phyloP scores from a whole-genome alignment of 2,797 vertebrate genomes.

The Peromyscus aztecus region DNA sequence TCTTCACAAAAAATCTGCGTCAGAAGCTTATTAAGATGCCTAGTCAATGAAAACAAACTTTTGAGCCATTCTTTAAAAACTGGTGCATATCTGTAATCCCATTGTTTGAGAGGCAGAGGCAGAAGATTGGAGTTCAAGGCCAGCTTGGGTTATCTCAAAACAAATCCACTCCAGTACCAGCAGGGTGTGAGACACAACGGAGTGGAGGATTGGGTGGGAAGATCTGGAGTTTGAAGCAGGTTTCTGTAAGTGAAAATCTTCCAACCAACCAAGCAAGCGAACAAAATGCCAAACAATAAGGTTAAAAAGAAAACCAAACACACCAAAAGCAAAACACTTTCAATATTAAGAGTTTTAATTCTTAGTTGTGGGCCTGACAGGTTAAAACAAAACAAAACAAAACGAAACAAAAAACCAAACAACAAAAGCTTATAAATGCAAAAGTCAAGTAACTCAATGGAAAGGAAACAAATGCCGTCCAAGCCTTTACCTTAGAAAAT shows the following conservation, averaged over 20 bases:
- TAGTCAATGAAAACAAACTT: constrained; percentile 37
- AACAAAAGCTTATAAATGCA: constrained; percentile 36
- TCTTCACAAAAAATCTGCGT: constrained; percentile 17
- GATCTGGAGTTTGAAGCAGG: neutral
- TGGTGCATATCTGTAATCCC: neutral
- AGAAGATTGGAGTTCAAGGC: neutral
- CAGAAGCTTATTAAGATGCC: constrained; percentile 35
- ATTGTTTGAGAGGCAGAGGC: neutral
- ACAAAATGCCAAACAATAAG: neutral
- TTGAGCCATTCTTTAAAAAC: neutral
- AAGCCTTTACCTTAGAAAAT: constrained; percentile 49
- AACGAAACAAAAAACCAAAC: neutral
- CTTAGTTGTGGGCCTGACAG: constrained; percentile 21
- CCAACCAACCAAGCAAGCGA: neutral
- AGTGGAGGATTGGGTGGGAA: neutral
- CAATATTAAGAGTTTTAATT: constrained; percentile 46
- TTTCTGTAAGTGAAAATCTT: neutral
- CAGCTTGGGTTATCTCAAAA: neutral
- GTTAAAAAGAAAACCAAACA: neutral
- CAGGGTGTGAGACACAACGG: neutral
- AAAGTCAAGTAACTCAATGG: constrained; percentile 14
- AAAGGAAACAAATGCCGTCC: constrained; percentile 15
- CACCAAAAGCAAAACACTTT: neutral
- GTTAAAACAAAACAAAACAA: neutral
- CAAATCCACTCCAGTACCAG: neutral